Conservation (phyloP, 2,888 invertebrate genomes). For the Junonia oenone region DNA sequence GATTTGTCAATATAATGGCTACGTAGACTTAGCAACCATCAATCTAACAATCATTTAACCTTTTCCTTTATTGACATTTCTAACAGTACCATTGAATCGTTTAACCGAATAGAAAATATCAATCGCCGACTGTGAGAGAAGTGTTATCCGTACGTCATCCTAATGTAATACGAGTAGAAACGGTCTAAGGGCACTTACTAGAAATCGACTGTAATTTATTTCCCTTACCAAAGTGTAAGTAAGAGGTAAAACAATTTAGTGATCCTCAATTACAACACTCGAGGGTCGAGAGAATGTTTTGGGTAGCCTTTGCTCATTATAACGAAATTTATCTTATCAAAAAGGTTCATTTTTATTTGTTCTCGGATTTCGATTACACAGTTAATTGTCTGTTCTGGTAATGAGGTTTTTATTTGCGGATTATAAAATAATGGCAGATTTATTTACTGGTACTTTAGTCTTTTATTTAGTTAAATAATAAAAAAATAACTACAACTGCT, state of each 20-base stretch:
- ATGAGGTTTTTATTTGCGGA: background rate
- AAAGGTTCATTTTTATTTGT: conserved; percentile 10
- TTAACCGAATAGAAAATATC: background rate
- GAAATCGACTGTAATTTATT: conserved; percentile 56
- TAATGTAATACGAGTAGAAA: conserved; percentile 46
- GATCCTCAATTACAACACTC: conserved; percentile 47
- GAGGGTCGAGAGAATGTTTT: conserved; percentile 27
- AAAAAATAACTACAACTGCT: too few relatives aligned
- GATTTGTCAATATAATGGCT: background rate
- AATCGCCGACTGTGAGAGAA: conserved; percentile 22
- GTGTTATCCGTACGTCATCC: conserved; percentile 33
- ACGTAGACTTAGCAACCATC: background rate
- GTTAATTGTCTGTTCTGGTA: background rate
- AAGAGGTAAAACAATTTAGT: conserved; percentile 55
- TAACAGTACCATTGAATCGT: background rate
- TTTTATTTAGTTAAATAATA: too few relatives aligned
- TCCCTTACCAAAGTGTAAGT: conserved; percentile 49
- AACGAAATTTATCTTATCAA: conserved; percentile 29
- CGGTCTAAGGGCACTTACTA: conserved; percentile 45
- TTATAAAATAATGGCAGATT: background rate
- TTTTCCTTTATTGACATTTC: too few relatives aligned
- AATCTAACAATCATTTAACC: background rate
- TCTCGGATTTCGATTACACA: background rate
- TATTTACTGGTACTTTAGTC: background rate
- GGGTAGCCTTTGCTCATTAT: conserved; percentile 27